Conservation (phyloP, 2,113 vertebrate genomes). For the Neodontobutis hainanensis region DNA sequence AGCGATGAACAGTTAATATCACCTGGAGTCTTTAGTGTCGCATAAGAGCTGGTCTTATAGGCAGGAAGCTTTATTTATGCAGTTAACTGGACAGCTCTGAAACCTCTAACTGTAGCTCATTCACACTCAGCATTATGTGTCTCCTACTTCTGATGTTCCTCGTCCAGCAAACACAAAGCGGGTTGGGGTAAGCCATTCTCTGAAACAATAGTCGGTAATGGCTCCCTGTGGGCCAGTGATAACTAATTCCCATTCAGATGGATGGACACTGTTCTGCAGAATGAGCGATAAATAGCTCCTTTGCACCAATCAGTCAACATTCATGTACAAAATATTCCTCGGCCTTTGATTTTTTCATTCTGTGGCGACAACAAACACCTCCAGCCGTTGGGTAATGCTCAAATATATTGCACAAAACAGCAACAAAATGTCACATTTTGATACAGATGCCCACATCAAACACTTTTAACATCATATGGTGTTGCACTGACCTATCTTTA, state of each 20-base stretch:
- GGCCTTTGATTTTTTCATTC: constrained; percentile 25
- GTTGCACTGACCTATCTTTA: constrained; percentile 57
- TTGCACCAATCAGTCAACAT: constrained; percentile 47
- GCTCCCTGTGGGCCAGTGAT: constrained; percentile 68
- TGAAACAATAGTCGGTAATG: constrained; percentile 71
- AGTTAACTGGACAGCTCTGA: constrained; percentile 33
- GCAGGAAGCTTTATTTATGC: constrained; percentile 24
- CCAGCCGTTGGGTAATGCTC: constrained; percentile 23
- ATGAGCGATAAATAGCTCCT: constrained; percentile 55
- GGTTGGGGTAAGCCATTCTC: constrained; percentile 63
- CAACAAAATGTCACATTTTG: constrained; percentile 63
- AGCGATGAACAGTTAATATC: not conserved
- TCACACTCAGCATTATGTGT: constrained; percentile 30
- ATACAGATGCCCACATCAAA: constrained; percentile 54
- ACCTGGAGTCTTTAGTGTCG: not conserved
- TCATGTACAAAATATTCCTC: constrained; percentile 35
- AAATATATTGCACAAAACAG: constrained; percentile 37
- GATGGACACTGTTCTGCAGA: constrained; percentile 53
- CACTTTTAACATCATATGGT: constrained; percentile 49
- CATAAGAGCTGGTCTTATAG: constrained; percentile 5
- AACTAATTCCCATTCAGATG: constrained; percentile 70
- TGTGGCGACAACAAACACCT: constrained; percentile 25
- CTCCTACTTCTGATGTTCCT: constrained; percentile 56
- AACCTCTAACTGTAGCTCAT: constrained; percentile 34
- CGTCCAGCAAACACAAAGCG: constrained; percentile 64